Conservation (phyloP, 1,140 invertebrate species). For the Drosophila teissieri region DNA sequence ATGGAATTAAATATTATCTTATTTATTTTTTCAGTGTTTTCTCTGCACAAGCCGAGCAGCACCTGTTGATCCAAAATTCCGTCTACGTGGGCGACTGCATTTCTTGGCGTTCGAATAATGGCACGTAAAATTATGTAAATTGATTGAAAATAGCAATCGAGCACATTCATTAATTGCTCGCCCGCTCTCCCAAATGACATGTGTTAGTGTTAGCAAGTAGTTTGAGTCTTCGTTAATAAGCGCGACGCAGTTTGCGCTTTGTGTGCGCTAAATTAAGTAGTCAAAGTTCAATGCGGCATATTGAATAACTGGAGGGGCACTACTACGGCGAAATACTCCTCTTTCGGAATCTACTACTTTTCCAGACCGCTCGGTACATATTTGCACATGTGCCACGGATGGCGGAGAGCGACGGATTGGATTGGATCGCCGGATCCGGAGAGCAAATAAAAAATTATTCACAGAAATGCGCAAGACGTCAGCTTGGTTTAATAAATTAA, state of each 20-base stretch:
- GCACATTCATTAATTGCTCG: slow-evolving; percentile 56
- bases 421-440: neutral
- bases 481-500: slow-evolving; percentile 44
- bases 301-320: slow-evolving; percentile 44
- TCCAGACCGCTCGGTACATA: slow-evolving; percentile 29
- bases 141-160: slow-evolving; percentile 38
- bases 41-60: neutral
- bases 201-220: slow-evolving; percentile 43
- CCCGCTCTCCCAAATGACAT: slow-evolving; percentile 19
- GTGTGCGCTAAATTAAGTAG: slow-evolving; percentile 70
- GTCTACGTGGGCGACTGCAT: slow-evolving; percentile 55
- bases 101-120: slow-evolving; percentile 57
- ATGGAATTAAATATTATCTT: no score
- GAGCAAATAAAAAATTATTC: slow-evolving; percentile 18
- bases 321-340: slow-evolving; percentile 27
- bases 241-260: slow-evolving; percentile 63
- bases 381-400: slow-evolving; percentile 36
- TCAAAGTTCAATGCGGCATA: slow-evolving; percentile 65
- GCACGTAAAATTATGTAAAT: slow-evolving; percentile 74
- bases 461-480: slow-evolving; percentile 42
- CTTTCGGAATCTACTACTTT: slow-evolving; percentile 32
- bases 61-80: slow-evolving; percentile 28
- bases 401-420: no score
- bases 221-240: slow-evolving; percentile 66
- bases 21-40: slow-evolving; percentile 1